Evolutionary conservation across 2,888 invertebrate genomes (phyloP).

Genomic region (Trachelus iudaicus): DNA sequence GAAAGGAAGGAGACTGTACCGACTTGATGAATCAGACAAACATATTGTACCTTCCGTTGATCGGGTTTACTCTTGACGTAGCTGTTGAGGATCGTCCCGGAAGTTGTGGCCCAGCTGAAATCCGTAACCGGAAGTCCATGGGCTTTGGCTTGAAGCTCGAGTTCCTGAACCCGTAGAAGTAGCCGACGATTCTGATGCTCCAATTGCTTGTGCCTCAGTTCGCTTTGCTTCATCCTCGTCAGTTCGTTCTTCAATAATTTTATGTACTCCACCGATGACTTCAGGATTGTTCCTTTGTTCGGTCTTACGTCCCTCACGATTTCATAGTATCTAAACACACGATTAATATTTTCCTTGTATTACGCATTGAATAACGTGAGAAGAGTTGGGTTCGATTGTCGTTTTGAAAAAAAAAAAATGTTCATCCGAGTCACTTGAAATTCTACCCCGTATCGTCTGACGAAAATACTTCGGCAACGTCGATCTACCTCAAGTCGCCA

Average conservation of each 20-base stretch:
- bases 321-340: conserved; percentile 77
- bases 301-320: conserved; percentile 89
- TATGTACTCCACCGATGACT: conserved; percentile 97
- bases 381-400: too few relatives aligned
- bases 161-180: conserved; percentile 82
- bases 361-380: background rate
- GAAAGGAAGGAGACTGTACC: background rate
- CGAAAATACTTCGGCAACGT: background rate
- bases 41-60: conserved; percentile 49
- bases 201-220: conserved; percentile 81
- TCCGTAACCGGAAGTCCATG: conserved; percentile 78
- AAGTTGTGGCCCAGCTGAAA: conserved; percentile 68
- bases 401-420: too few relatives aligned
- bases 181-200: conserved; percentile 87
- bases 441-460: background rate
- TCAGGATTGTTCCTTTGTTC: conserved; percentile 96
- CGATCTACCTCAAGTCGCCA: background rate
- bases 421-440: background rate
- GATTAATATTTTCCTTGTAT: conserved; percentile 1
- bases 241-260: conserved; percentile 82
- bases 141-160: conserved; percentile 81
- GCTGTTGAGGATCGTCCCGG: conserved; percentile 50
- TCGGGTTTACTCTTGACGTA: conserved; percentile 54
- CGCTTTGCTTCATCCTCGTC: conserved; percentile 79
- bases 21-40: background rate